phyloP scores from a whole-genome alignment of 1,140 invertebrate genomes.

The Drosophila hydei region DNA sequence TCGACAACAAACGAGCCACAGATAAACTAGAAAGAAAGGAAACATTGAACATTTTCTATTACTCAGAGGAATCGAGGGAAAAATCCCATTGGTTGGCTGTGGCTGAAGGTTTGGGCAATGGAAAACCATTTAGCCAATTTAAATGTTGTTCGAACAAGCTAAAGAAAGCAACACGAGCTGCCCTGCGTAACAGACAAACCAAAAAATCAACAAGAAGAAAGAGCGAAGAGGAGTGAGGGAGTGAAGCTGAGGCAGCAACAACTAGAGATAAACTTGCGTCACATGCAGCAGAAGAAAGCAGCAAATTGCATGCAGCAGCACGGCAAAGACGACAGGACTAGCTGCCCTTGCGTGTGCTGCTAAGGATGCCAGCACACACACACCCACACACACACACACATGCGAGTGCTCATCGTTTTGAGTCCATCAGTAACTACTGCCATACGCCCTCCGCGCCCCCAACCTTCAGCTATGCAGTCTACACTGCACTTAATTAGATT shows the following conservation, averaged over 20 bases:
- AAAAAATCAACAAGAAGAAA: slow-evolving; percentile 50
- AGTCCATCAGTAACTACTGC: slow-evolving; percentile 38
- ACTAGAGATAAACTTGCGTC: slow-evolving; percentile 33
- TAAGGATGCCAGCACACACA: slow-evolving; percentile 22
- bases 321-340: slow-evolving; percentile 43
- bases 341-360: slow-evolving; percentile 21
- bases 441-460: background rate
- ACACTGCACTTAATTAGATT: slow-evolving; percentile 68
- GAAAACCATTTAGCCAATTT: slow-evolving; percentile 68
- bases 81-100: too few relatives aligned
- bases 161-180: slow-evolving; percentile 28
- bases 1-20: slow-evolving; percentile 18
- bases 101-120: slow-evolving; percentile 24
- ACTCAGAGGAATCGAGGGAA: background rate
- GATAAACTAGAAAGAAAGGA: background rate
- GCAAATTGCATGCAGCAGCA: slow-evolving; percentile 57
- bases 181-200: slow-evolving; percentile 48
- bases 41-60: background rate
- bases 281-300: slow-evolving; percentile 32
- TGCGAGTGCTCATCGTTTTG: slow-evolving; percentile 18
- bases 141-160: slow-evolving; percentile 63
- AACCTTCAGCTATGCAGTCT: slow-evolving; percentile 12
- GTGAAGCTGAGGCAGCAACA: background rate
- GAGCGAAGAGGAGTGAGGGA: background rate
- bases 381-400: slow-evolving; percentile 8